These are phyloP conservation scores for Neogobius melanostomus DNA, from an alignment of 2,113 vertebrate genomes.

Conservation along the genomic window DNA sequence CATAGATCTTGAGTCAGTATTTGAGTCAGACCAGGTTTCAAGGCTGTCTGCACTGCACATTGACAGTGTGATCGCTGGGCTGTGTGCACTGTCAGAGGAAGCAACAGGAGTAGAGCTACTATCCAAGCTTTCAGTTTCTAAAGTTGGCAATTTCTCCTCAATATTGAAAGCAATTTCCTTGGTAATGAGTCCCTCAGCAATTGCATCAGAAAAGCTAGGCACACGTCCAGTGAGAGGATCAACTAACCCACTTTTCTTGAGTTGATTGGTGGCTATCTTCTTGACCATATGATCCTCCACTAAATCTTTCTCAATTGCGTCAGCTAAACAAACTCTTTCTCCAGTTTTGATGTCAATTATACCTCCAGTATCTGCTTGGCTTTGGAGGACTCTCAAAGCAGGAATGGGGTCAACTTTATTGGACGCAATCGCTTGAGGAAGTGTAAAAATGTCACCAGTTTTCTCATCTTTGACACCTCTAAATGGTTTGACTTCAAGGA, in stretches of 20 bases:
- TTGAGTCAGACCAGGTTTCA: slow-evolving; percentile 26
- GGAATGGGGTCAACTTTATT: slow-evolving; percentile 78
- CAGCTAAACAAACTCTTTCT: slow-evolving; percentile 75
- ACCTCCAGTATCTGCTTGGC: slow-evolving; percentile 84
- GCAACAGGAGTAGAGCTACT: slow-evolving; percentile 36
- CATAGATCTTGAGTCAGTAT: slow-evolving; percentile 20
- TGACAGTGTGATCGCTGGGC: slow-evolving; percentile 15
- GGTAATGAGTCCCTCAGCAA: slow-evolving; percentile 73
- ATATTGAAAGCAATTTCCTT: slow-evolving; percentile 71
- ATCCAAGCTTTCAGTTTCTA: slow-evolving; percentile 19
- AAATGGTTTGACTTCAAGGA: slow-evolving; percentile 85
- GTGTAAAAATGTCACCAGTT: slow-evolving; percentile 58
- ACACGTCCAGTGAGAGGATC: slow-evolving; percentile 71
- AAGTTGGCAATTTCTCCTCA: slow-evolving; percentile 31
- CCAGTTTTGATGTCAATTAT: slow-evolving; percentile 81
- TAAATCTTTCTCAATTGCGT: slow-evolving; percentile 77
- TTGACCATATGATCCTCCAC: slow-evolving; percentile 78
- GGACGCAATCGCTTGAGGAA: slow-evolving; percentile 75
- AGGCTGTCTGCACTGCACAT: slow-evolving; percentile 44
- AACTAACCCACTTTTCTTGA: slow-evolving; percentile 80
- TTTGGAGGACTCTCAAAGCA: slow-evolving; percentile 80
- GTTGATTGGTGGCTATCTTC: slow-evolving; percentile 79
- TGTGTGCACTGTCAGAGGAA: slow-evolving; percentile 44
- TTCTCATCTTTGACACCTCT: slow-evolving; percentile 71
- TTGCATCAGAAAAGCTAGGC: slow-evolving; percentile 74